phyloP scores from a whole-genome alignment of 2,797 vertebrate species.

The Momotus momota region DNA sequence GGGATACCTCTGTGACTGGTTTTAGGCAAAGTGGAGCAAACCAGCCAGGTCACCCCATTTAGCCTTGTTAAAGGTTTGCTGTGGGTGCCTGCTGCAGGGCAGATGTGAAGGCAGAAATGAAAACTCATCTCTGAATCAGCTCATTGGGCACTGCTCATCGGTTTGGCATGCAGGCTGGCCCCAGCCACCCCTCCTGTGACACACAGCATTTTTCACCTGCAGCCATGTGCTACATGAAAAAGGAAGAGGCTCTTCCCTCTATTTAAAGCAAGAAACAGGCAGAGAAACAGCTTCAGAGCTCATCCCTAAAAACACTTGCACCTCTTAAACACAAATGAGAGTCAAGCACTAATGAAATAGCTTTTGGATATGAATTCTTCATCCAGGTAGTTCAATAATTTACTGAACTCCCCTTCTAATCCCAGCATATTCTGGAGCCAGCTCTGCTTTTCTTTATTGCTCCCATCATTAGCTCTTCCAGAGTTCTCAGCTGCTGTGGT shows the following conservation, averaged over 20 bases:
- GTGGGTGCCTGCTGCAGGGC: fast-evolving
- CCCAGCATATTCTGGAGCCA: neutral
- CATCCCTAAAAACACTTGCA: neutral
- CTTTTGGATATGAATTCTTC: constrained; percentile 24
- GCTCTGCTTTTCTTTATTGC: neutral
- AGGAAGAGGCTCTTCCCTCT: neutral
- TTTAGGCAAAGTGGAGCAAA: neutral
- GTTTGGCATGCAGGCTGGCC: neutral
- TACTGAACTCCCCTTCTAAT: neutral
- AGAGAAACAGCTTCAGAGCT: neutral
- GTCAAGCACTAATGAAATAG: neutral
- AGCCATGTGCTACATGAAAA: neutral
- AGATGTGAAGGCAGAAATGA: neutral
- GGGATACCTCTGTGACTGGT: neutral
- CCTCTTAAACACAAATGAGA: constrained; percentile 11
- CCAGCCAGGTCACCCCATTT: neutral
- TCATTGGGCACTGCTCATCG: fast-evolving
- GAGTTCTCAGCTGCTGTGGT: neutral
- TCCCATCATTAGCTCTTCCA: neutral
- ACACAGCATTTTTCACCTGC: neutral
- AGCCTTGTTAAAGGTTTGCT: neutral
- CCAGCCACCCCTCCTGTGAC: fast-evolving
- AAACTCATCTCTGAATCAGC: neutral
- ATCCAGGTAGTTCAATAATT: neutral
- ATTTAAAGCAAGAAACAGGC: neutral